phyloP scores from a whole-genome alignment of 2,113 vertebrate genomes.

The Microcebus tavaratra region DNA sequence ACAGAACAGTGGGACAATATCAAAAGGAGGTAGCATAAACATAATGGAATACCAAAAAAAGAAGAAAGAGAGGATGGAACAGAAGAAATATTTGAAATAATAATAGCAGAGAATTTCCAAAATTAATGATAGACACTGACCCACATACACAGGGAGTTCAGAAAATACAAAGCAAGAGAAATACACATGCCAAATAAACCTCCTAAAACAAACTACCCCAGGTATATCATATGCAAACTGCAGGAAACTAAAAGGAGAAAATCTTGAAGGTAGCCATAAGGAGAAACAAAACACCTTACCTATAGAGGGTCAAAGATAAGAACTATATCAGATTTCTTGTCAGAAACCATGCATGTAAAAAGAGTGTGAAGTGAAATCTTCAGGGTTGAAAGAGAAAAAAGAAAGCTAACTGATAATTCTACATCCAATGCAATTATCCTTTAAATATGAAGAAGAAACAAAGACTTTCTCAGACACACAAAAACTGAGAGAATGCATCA shows the following conservation, averaged over 20 bases:
- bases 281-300: not conserved
- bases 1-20: not conserved
- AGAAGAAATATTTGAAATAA: not conserved
- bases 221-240: not conserved
- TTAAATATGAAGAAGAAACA: not conserved
- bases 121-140: not conserved
- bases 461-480: not conserved
- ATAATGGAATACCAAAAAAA: not conserved
- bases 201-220: not conserved
- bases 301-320: not conserved
- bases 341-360: not conserved
- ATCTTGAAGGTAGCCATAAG: not conserved
- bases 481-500: not conserved
- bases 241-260: not conserved
- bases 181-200: not conserved
- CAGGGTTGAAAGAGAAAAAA: not conserved
- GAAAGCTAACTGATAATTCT: not conserved
- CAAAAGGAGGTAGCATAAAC: not conserved
- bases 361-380: not conserved
- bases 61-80: not conserved
- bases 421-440: not conserved
- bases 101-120: not conserved
- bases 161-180: not conserved
- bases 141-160: not conserved
- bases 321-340: not conserved